phyloP scores from a whole-genome alignment of 2,797 vertebrate genomes.

The Zalophus californianus region DNA sequence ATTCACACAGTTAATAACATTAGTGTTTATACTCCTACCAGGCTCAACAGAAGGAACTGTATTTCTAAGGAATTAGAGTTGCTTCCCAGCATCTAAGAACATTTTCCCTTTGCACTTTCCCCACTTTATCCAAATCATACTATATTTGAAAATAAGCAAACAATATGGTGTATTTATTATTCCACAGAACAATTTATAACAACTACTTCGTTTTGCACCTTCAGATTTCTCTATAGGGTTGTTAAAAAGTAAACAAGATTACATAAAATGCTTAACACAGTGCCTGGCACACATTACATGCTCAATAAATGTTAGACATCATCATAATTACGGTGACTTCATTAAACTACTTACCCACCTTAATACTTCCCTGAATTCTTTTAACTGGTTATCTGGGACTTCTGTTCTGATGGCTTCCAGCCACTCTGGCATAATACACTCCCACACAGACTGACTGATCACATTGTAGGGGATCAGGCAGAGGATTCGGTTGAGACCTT shows the following conservation, averaged over 20 bases:
- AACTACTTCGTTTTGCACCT: neutral
- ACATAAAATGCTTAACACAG: neutral
- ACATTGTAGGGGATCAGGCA: conserved; percentile 99
- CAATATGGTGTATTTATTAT: neutral
- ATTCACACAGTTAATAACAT: neutral
- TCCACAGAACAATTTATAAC: neutral
- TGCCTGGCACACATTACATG: neutral
- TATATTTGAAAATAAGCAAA: conserved; percentile 11
- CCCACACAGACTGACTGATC: conserved; percentile 98
- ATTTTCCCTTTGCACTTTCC: neutral
- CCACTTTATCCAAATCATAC: neutral
- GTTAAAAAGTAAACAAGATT: neutral
- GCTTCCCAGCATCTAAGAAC: conserved; percentile 1
- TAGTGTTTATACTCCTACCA: neutral
- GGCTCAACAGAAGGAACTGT: neutral
- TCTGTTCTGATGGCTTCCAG: conserved; percentile 97
- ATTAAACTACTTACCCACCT: conserved; percentile 90
- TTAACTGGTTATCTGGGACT: conserved; percentile 97
- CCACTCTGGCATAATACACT: conserved; percentile 99
- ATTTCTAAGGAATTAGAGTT: conserved; percentile 44
- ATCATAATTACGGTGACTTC: neutral
- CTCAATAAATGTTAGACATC: neutral
- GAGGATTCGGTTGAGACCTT: conserved; percentile 97
- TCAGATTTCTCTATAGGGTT: neutral
- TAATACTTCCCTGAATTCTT: conserved; percentile 98